phyloP scores from a whole-genome alignment of 1,140 invertebrate species.

The Protaetia brevitarsis region DNA sequence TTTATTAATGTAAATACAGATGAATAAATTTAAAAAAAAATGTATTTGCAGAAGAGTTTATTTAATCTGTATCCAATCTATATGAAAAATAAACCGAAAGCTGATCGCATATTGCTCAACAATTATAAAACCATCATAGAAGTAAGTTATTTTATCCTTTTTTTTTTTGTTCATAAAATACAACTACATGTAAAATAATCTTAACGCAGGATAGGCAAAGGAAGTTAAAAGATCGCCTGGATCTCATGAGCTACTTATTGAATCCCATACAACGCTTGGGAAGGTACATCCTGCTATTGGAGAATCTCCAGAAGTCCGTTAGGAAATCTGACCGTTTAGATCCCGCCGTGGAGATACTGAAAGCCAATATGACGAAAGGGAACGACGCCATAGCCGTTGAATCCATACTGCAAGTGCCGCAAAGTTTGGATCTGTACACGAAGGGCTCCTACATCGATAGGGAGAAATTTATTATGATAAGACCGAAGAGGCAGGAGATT shows the following conservation, averaged over 20 bases:
- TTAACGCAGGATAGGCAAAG: constrained; percentile 34
- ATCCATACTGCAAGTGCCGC: constrained; percentile 35
- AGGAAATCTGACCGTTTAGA: constrained; percentile 29
- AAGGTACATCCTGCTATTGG: constrained; percentile 40
- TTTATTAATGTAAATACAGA: not conserved
- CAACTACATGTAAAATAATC: constrained; percentile 18
- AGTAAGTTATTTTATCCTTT: constrained; percentile 27
- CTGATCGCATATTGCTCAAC: constrained; percentile 33
- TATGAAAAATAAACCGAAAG: constrained; percentile 39
- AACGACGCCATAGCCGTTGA: constrained; percentile 41
- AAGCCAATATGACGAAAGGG: constrained; percentile 36
- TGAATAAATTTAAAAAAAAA: not conserved
- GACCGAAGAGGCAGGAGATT: constrained; percentile 35
- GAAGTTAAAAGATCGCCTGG: constrained; percentile 34
- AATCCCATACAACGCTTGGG: constrained; percentile 42
- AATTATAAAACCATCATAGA: constrained; percentile 32
- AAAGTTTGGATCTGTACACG: constrained; percentile 29
- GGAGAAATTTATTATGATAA: constrained; percentile 36
- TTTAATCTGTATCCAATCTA: constrained; percentile 42
- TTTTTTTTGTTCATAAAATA: not conserved
- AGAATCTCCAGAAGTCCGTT: constrained; percentile 38
- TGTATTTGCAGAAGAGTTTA: constrained; percentile 36
- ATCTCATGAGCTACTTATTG: constrained; percentile 38
- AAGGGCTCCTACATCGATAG: constrained; percentile 40
- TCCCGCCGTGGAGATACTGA: constrained; percentile 35